These are phyloP conservation scores for Sesia bembeciformis DNA, from an alignment of 2,888 invertebrate species.

Conservation along the genomic window DNA sequence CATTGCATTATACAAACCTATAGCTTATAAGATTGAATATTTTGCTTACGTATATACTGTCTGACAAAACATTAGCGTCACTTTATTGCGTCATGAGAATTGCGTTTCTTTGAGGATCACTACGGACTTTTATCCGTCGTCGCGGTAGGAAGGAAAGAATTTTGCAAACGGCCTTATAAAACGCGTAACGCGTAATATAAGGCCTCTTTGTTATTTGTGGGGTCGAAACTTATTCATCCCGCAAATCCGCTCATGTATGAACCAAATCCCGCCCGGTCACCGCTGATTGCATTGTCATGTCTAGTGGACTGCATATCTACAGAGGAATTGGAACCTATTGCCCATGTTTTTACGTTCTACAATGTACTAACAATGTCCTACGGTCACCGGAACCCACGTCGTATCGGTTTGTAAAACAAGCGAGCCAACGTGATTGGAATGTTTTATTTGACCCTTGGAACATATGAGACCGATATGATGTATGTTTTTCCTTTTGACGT, in stretches of 20 bases:
- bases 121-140: neutral
- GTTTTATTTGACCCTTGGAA: constrained; percentile 63
- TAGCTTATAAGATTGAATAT: too few relatives aligned
- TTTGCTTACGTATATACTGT: too few relatives aligned
- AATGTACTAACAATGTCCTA: constrained; percentile 11
- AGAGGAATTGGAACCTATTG: constrained; percentile 20
- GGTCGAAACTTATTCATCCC: constrained; percentile 74
- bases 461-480: constrained; percentile 69
- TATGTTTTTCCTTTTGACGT: constrained; percentile 64
- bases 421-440: constrained; percentile 71
- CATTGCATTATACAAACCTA: too few relatives aligned
- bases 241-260: constrained; percentile 73
- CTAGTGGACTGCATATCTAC: constrained; percentile 30
- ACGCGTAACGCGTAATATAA: constrained; percentile 58
- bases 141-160: constrained; percentile 36
- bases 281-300: constrained; percentile 75
- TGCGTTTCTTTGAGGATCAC: neutral
- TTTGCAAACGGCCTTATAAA: constrained; percentile 64
- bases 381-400: constrained; percentile 42
- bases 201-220: constrained; percentile 68
- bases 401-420: constrained; percentile 73
- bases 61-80: too few relatives aligned
- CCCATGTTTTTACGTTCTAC: constrained; percentile 14
- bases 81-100: too few relatives aligned
- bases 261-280: constrained; percentile 72